Evolutionary conservation across 2,888 invertebrate genomes (phyloP).

Genomic region (Acanthococcus lagerstroemiae): DNA sequence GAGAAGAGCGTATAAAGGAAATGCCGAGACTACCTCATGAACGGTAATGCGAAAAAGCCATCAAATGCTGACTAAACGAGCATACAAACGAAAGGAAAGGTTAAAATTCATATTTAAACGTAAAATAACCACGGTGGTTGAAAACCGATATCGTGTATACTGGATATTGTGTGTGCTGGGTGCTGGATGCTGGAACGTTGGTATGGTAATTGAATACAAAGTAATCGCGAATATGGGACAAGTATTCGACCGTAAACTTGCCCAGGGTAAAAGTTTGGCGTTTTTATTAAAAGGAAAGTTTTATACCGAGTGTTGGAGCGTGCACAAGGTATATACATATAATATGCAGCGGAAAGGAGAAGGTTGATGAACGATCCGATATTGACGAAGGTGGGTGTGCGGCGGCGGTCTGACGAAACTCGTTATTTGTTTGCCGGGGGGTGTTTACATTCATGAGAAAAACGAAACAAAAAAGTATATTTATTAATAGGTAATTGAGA

Average conservation of each 20-base stretch:
- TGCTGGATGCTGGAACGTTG: too few relatives aligned
- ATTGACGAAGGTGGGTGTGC: conserved; percentile 6
- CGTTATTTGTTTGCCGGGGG: conserved; percentile 21
- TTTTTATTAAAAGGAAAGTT: background rate
- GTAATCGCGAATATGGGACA: background rate
- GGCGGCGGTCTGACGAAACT: conserved; percentile 21
- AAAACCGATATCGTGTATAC: background rate
- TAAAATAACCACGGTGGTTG: too few relatives aligned
- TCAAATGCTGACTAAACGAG: background rate
- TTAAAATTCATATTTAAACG: background rate
- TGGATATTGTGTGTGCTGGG: background rate
- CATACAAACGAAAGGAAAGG: background rate
- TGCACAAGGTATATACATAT: background rate
- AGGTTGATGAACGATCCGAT: background rate
- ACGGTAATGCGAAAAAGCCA: background rate
- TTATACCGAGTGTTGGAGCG: background rate
- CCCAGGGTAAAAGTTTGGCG: background rate
- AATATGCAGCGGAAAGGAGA: background rate
- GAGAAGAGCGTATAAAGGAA: too few relatives aligned
- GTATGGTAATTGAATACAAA: background rate
- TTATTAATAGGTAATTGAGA: conserved; percentile 25
- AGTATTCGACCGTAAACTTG: background rate
- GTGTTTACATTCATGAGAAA: conserved; percentile 13
- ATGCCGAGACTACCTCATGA: too few relatives aligned
- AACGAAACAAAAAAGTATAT: conserved; percentile 12